phyloP scores from a whole-genome alignment of 2,113 vertebrate genomes.

The Smithornis capensis region DNA sequence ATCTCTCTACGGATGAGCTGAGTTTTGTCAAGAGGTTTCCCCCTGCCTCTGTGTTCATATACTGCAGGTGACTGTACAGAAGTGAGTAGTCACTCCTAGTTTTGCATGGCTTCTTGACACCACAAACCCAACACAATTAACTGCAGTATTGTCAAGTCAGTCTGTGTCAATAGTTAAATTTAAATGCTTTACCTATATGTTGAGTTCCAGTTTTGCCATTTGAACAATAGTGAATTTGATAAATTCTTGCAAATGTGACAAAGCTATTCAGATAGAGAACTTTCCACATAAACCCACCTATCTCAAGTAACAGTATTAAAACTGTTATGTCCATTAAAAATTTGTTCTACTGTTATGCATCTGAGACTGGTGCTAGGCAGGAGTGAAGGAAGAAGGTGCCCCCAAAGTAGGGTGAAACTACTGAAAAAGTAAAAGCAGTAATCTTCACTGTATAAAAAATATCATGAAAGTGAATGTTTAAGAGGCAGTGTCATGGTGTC shows the following conservation, averaged over 20 bases:
- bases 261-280: background rate
- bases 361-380: background rate
- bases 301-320: background rate
- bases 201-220: background rate
- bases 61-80: background rate
- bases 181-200: background rate
- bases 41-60: rapidly evolving
- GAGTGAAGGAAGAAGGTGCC: background rate
- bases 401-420: background rate
- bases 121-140: background rate
- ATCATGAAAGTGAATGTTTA: background rate
- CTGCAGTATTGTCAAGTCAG: background rate
- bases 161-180: background rate
- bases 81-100: background rate
- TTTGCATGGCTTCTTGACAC: background rate
- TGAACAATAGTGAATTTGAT: background rate
- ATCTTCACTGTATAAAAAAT: background rate
- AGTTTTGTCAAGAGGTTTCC: background rate
- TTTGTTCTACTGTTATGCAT: background rate
- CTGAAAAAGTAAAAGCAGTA: background rate
- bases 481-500: background rate
- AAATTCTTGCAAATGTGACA: background rate
- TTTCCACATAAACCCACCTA: background rate
- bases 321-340: background rate
- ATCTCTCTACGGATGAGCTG: background rate